Conservation (phyloP, 2,113 vertebrate species). For the Eptesicus fuscus region DNA sequence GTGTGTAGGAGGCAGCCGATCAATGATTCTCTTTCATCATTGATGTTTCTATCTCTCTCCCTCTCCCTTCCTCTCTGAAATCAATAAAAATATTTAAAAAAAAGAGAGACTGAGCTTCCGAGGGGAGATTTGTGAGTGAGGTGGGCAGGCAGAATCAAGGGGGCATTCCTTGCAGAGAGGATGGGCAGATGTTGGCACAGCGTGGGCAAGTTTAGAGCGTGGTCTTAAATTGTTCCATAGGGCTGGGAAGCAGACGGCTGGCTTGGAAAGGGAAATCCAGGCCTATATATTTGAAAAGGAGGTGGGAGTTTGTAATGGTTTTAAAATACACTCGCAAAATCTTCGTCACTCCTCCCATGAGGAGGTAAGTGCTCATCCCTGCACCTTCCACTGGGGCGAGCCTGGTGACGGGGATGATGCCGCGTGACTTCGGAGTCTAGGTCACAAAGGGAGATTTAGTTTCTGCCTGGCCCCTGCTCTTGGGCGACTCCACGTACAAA, state of each 20-base stretch:
- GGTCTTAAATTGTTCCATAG: background rate
- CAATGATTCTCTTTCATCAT: too few relatives aligned
- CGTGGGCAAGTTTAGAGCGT: background rate
- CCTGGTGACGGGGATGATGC: background rate
- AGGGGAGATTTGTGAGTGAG: background rate
- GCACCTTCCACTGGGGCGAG: fast-evolving
- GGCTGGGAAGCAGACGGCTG: background rate
- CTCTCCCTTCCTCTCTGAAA: too few relatives aligned
- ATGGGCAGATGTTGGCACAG: background rate
- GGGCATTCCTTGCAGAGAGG: background rate
- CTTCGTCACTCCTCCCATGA: background rate
- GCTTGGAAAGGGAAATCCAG: background rate
- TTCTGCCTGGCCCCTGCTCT: background rate
- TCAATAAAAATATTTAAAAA: too few relatives aligned
- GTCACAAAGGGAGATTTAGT: background rate
- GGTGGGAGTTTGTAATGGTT: background rate
- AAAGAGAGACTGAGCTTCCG: too few relatives aligned
- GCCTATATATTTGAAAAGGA: background rate
- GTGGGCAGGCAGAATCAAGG: fast-evolving
- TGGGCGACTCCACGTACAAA: too few relatives aligned
- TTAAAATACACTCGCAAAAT: background rate
- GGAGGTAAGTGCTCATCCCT: too few relatives aligned
- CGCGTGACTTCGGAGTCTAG: background rate
- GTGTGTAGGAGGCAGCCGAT: too few relatives aligned
- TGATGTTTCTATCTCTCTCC: too few relatives aligned